A percentile compares a stretch with the other conserved stretches of the same genome.
phyloP scores from a whole-genome alignment of 2,113 vertebrate genomes.

The Rostratula benghalensis region DNA sequence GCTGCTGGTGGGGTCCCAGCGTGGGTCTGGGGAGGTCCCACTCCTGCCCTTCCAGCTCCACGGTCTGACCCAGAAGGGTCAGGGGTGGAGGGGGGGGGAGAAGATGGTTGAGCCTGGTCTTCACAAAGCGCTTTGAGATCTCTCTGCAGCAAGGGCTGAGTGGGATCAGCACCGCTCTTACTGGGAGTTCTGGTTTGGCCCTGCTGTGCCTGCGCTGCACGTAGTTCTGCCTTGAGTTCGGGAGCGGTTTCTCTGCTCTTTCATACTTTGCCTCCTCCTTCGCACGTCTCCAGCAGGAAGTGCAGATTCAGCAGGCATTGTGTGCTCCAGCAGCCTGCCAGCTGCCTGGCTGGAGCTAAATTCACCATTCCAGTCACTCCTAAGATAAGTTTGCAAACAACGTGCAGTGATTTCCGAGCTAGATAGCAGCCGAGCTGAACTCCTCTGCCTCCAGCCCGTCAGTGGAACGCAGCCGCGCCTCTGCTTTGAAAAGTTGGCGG shows the following conservation, averaged over 20 bases:
- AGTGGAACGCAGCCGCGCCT: not conserved
- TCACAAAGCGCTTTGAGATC: not conserved
- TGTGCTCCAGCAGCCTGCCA: slow-evolving; percentile 48
- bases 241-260: slow-evolving; percentile 28
- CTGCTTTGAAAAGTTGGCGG: not conserved
- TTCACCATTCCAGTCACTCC: slow-evolving; percentile 55
- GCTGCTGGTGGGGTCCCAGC: not conserved
- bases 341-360: slow-evolving; percentile 42
- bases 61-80: not conserved
- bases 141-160: not conserved
- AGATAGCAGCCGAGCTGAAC: not conserved
- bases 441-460: not conserved
- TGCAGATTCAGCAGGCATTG: slow-evolving; percentile 61
- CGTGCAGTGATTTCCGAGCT: slow-evolving; percentile 22
- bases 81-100: too few species aligned
- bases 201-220: not conserved
- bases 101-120: not conserved
- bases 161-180: rapidly evolving
- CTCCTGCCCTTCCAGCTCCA: not conserved
- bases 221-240: not conserved
- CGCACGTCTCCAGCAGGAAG: slow-evolving; percentile 58
- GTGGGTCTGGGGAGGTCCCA: rapidly evolving
- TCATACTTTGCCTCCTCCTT: slow-evolving; percentile 63
- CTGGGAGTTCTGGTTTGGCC: not conserved
- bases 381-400: slow-evolving; percentile 61